Conservation (phyloP, 2,797 vertebrate species). For the Bradypodion ventrale region DNA sequence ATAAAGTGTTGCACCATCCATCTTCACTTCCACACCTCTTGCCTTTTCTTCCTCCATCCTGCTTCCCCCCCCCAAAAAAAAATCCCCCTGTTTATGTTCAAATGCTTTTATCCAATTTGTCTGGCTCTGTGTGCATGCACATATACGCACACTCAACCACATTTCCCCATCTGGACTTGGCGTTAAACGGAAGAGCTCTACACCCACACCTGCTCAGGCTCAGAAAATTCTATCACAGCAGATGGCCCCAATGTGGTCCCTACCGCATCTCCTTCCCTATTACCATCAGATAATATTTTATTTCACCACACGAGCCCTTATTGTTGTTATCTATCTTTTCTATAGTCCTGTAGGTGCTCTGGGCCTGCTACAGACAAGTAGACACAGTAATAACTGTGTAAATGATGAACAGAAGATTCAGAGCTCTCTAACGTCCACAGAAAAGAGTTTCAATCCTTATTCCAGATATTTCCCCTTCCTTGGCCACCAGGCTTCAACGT, state of each 20-base stretch:
- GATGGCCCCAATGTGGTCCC: constrained; percentile 14
- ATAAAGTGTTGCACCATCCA: background rate
- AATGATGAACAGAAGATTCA: constrained; percentile 1
- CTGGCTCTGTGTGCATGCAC: background rate
- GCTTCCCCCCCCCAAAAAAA: background rate
- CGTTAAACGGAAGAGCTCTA: accelerated
- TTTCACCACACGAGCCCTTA: constrained; percentile 45
- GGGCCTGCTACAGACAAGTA: constrained; percentile 35
- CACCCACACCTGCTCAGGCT: background rate
- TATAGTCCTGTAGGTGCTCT: constrained; percentile 39
- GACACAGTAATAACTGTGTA: constrained; percentile 1
- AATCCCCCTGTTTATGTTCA: background rate
- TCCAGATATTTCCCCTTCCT: accelerated
- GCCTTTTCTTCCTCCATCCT: background rate
- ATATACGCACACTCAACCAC: background rate
- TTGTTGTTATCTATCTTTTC: constrained; percentile 53
- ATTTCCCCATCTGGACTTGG: accelerated
- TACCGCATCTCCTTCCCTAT: constrained; percentile 41
- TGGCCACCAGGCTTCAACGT: background rate
- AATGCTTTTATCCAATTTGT: constrained; percentile 1
- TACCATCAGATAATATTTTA: constrained; percentile 46
- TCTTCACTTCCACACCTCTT: background rate
- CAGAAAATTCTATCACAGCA: accelerated
- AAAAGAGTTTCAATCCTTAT: accelerated
- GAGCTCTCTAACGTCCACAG: background rate